These are phyloP conservation scores for Andrena cerasifolii DNA, from an alignment of 1,140 invertebrate species.

Conservation along the genomic window DNA sequence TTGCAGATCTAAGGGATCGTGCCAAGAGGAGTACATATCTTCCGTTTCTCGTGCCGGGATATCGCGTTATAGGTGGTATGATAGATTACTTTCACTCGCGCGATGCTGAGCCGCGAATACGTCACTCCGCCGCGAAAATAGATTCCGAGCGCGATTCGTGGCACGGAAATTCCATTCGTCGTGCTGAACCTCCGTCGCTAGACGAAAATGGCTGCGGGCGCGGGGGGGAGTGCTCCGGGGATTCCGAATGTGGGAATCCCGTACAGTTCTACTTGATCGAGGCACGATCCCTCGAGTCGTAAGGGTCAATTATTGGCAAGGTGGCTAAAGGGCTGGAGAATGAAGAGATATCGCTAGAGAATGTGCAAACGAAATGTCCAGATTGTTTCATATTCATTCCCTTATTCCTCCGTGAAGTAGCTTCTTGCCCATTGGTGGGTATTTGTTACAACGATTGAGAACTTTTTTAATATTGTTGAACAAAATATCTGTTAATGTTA, in stretches of 20 bases:
- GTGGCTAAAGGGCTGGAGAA: background rate
- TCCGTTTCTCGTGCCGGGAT: slow-evolving; percentile 22
- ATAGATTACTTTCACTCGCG: slow-evolving; percentile 63
- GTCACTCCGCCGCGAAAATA: slow-evolving; percentile 54
- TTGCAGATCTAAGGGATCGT: background rate
- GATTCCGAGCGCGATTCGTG: slow-evolving; percentile 53
- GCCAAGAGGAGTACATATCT: slow-evolving; percentile 11
- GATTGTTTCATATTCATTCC: too few relatives aligned
- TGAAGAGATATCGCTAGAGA: background rate
- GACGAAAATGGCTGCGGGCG: slow-evolving; percentile 16
- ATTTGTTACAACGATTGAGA: too few relatives aligned
- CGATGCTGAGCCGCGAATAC: slow-evolving; percentile 56
- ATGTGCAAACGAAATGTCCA: background rate
- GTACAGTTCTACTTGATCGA: slow-evolving; percentile 7
- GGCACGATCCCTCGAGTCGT: background rate
- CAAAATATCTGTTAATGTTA: too few relatives aligned
- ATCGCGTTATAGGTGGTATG: slow-evolving; percentile 49
- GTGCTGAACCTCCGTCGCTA: slow-evolving; percentile 9
- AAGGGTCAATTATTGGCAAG: slow-evolving; percentile 13
- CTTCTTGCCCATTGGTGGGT: too few relatives aligned
- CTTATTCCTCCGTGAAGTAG: too few relatives aligned
- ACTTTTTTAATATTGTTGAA: too few relatives aligned
- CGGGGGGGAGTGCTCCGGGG: slow-evolving; percentile 19
- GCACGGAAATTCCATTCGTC: slow-evolving; percentile 58
- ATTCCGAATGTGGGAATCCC: slow-evolving; percentile 14